phyloP scores from a whole-genome alignment of 2,888 invertebrate genomes.

The Drosophila parthenogenetica region DNA sequence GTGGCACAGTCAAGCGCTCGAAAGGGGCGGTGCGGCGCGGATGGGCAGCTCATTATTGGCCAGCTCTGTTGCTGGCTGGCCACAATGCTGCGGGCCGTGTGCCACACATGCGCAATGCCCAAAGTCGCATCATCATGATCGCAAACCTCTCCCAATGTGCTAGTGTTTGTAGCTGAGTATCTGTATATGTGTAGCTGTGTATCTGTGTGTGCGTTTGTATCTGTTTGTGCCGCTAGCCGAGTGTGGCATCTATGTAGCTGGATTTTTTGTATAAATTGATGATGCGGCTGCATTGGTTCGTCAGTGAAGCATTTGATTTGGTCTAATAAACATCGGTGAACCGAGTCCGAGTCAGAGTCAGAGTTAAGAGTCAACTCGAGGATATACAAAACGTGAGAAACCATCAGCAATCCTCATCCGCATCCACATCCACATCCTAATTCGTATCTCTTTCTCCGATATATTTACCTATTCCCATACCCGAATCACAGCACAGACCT shows the following conservation, averaged over 20 bases:
- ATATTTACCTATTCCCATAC: slow-evolving; percentile 57
- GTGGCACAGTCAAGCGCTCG: slow-evolving; percentile 3
- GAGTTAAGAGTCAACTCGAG: slow-evolving; percentile 58
- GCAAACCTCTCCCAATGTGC: slow-evolving; percentile 49
- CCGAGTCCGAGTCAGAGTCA: slow-evolving; percentile 61
- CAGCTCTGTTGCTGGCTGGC: slow-evolving; percentile 64
- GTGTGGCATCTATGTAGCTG: slow-evolving; percentile 61
- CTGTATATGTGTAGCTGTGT: slow-evolving; percentile 16
- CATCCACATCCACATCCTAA: slow-evolving; percentile 61
- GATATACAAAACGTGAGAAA: slow-evolving; percentile 70
- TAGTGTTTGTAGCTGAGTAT: not conserved
- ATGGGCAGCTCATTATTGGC: slow-evolving; percentile 67
- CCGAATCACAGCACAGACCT: slow-evolving; percentile 71
- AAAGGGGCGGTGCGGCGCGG: not conserved
- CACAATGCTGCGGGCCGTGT: slow-evolving; percentile 36
- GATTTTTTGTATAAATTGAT: slow-evolving; percentile 85
- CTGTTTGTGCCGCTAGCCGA: slow-evolving; percentile 44
- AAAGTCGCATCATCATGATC: slow-evolving; percentile 64
- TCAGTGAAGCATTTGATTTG: slow-evolving; percentile 85
- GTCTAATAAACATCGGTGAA: slow-evolving; percentile 84
- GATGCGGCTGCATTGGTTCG: slow-evolving; percentile 83
- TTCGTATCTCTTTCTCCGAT: slow-evolving; percentile 36
- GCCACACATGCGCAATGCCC: slow-evolving; percentile 68
- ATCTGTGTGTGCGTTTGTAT: slow-evolving; percentile 34
- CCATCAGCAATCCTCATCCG: slow-evolving; percentile 3